These are phyloP conservation scores for Nemoura dubitans DNA, from an alignment of 2,888 invertebrate species.

Conservation along the genomic window DNA sequence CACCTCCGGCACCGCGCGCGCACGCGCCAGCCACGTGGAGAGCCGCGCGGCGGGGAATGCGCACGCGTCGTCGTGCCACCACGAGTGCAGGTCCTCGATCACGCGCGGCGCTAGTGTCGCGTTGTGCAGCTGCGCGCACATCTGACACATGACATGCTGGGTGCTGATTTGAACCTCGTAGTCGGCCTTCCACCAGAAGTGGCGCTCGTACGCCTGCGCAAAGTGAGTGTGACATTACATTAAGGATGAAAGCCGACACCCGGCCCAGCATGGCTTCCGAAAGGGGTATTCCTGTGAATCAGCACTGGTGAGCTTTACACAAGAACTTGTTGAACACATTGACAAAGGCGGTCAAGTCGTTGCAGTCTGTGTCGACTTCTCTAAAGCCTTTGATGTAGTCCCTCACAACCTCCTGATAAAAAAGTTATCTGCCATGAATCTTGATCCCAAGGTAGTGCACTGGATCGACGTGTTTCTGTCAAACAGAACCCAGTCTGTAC, in stretches of 20 bases:
- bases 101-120: not conserved
- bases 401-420: not conserved
- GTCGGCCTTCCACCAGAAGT: not conserved
- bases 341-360: conserved; percentile 5
- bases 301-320: conserved; percentile 17
- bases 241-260: too few species aligned
- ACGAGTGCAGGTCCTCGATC: not conserved
- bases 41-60: not conserved
- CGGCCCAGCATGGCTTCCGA: conserved; percentile 25
- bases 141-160: not conserved
- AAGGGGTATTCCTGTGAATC: conserved; percentile 9
- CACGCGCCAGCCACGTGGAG: not conserved
- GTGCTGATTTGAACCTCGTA: not conserved
- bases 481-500: too few species aligned
- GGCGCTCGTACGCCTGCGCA: not conserved
- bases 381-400: not conserved
- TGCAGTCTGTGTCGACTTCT: not conserved
- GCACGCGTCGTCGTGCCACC: not conserved
- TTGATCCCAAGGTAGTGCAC: too few species aligned
- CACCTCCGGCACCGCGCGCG: not conserved
- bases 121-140: not conserved
- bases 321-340: not conserved
- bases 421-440: too few species aligned
- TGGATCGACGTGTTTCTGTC: too few species aligned
- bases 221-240: too few species aligned